These are phyloP conservation scores for Temnothorax longispinosus DNA, from an alignment of 1,140 invertebrate genomes.

Conservation along the genomic window DNA sequence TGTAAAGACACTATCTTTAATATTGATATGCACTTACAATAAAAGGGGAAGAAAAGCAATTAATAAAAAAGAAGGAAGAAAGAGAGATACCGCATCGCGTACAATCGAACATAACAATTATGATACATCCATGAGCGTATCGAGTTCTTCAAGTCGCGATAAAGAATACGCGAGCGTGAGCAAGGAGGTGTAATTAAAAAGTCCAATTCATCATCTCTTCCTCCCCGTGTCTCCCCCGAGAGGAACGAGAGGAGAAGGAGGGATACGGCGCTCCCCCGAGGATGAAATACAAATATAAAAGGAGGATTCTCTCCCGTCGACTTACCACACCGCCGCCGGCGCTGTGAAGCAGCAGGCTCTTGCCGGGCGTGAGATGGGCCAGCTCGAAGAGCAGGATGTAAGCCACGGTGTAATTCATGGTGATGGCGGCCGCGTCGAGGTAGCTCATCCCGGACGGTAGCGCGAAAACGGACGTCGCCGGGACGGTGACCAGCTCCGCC, in stretches of 20 bases:
- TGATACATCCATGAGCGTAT: neutral
- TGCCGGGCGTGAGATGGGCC: slow-evolving; percentile 91
- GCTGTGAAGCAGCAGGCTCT: slow-evolving; percentile 93
- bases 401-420: slow-evolving; percentile 95
- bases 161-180: neutral
- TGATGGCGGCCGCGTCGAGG: slow-evolving; percentile 92
- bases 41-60: neutral
- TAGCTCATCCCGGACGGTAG: slow-evolving; percentile 92
- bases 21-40: neutral
- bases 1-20: neutral
- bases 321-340: slow-evolving; percentile 96
- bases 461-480: slow-evolving; percentile 92
- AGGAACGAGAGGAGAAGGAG: neutral
- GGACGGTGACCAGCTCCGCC: slow-evolving; percentile 93
- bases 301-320: slow-evolving; percentile 69
- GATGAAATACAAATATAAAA: slow-evolving; percentile 17
- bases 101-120: slow-evolving; percentile 26
- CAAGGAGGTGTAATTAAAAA: slow-evolving; percentile 21
- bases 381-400: slow-evolving; percentile 95
- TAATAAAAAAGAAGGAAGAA: neutral
- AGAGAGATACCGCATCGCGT: neutral
- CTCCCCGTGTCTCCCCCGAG: neutral
- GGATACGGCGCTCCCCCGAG: neutral
- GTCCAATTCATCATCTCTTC: slow-evolving; percentile 29
- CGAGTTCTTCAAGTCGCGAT: neutral